Evolutionary conservation across 1,140 invertebrate species (phyloP).

Genomic region (Propsilocerus akamusi): DNA sequence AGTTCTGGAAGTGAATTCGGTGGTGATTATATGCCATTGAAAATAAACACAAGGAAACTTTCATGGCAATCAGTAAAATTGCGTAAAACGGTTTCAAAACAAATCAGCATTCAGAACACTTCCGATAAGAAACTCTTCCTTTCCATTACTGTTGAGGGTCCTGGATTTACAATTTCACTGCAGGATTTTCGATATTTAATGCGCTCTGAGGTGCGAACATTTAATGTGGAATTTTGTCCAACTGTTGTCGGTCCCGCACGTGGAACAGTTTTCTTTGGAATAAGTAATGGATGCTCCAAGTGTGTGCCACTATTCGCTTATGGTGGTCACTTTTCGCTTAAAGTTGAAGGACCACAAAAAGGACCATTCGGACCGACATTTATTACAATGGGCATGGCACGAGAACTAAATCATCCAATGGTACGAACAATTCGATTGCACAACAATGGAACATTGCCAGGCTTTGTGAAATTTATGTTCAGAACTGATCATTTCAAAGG

Average conservation of each 20-base stretch:
- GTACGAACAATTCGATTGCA: not conserved
- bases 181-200: not conserved
- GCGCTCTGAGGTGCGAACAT: not conserved
- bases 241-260: not conserved
- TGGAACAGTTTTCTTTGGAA: not conserved
- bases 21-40: not conserved
- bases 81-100: not conserved
- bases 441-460: not conserved
- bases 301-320: not conserved
- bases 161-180: not conserved
- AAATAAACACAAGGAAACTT: not conserved
- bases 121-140: not conserved
- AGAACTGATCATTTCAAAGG: not conserved
- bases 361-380: not conserved
- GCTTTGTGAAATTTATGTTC: not conserved
- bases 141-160: not conserved
- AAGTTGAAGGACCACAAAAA: not conserved
- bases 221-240: not conserved
- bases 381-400: not conserved
- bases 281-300: not conserved
- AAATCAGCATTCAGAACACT: not conserved
- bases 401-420: not conserved
- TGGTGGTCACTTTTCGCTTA: not conserved
- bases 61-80: not conserved
- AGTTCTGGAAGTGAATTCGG: not conserved